A percentile compares a stretch with the other conserved stretches of the same genome.
These are phyloP conservation scores for Ametastegia equiseti DNA, from an alignment of 2,888 invertebrate species.

Conservation along the genomic window DNA sequence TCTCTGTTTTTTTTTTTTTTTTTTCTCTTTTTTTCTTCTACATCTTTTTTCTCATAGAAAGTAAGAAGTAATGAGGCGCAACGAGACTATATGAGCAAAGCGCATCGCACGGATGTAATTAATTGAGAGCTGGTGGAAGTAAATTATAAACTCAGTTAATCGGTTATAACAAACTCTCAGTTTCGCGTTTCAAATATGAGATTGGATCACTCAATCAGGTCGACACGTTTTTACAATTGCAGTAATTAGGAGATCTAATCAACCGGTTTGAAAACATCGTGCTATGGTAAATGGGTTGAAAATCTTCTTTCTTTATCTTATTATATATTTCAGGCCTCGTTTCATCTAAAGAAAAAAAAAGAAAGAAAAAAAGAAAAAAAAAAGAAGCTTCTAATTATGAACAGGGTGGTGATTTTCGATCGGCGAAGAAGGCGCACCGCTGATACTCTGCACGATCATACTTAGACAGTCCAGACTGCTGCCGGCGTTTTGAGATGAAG, in stretches of 20 bases:
- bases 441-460: slow-evolving; percentile 85
- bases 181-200: neutral
- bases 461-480: slow-evolving; percentile 83
- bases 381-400: slow-evolving; percentile 62
- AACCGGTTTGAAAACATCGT: neutral
- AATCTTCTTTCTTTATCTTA: neutral
- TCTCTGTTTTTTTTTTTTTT: neutral
- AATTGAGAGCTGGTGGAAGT: neutral
- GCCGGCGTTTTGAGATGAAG: slow-evolving; percentile 73
- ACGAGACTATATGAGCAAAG: slow-evolving; percentile 5
- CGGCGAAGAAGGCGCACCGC: slow-evolving; percentile 72
- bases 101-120: neutral
- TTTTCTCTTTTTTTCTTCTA: neutral
- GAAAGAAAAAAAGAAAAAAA: too few species aligned
- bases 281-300: neutral
- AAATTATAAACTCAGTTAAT: slow-evolving; percentile 22
- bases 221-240: slow-evolving; percentile 34
- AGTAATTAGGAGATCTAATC: slow-evolving; percentile 25
- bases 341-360: neutral
- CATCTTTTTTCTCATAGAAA: neutral
- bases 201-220: slow-evolving; percentile 23
- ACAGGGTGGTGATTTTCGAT: slow-evolving; percentile 65
- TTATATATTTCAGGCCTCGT: neutral
- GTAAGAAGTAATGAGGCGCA: slow-evolving; percentile 11
- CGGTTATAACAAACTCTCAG: neutral